Evolutionary conservation across 2,888 invertebrate species (phyloP).

Genomic region (Ypsolopha sequella): DNA sequence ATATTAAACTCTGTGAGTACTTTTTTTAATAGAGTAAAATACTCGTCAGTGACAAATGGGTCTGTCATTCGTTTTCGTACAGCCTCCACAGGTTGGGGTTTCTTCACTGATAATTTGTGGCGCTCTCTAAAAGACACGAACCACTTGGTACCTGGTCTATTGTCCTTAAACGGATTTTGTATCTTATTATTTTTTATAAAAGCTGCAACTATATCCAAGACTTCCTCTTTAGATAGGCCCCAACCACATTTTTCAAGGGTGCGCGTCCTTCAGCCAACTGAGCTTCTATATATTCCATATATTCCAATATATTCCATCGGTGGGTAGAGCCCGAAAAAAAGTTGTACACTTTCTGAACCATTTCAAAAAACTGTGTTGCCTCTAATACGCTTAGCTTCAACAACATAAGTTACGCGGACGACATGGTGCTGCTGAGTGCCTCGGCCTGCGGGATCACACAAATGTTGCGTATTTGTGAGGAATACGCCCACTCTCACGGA

Average conservation of each 20-base stretch:
- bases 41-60: background rate
- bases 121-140: constrained; percentile 13
- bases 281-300: too few species aligned
- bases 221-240: constrained; percentile 11
- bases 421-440: too few species aligned
- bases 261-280: too few species aligned
- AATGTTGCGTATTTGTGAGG: too few species aligned
- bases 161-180: constrained; percentile 11
- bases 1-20: constrained; percentile 3
- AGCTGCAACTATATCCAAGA: constrained; percentile 9
- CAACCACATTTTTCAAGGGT: constrained; percentile 5
- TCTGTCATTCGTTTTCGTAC: background rate
- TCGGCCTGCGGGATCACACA: too few species aligned
- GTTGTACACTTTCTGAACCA: too few species aligned
- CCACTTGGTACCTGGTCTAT: constrained; percentile 14
- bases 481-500: too few species aligned
- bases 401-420: too few species aligned
- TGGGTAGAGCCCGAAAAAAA: too few species aligned
- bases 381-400: too few species aligned
- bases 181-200: constrained; percentile 11
- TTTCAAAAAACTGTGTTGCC: too few species aligned
- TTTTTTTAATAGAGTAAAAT: background rate
- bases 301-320: too few species aligned
- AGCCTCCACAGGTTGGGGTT: background rate
- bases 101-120: constrained; percentile 11